Percentiles rank a stretch among this genome's conserved stretches.
Evolutionary conservation across 2,797 vertebrate genomes (phyloP).

Genomic region (Eulemur coronatus): DNA sequence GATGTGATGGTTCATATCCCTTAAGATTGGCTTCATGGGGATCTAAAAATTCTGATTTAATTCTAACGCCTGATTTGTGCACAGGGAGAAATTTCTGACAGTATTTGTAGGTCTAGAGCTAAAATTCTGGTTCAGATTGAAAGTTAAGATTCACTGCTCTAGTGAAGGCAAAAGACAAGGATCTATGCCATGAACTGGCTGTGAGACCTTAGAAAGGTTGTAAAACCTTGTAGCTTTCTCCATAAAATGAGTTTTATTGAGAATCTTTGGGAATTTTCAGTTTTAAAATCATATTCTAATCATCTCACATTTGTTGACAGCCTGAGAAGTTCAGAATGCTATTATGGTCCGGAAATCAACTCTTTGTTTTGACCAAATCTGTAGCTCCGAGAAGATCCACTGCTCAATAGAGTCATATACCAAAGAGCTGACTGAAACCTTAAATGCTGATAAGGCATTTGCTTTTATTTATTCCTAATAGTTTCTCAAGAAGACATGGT

Average conservation of each 20-base stretch:
- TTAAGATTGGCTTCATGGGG: not conserved
- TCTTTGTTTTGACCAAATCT: not conserved
- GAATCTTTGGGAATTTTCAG: not conserved
- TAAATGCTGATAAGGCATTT: not conserved
- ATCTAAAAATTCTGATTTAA: not conserved
- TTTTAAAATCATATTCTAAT: conserved; percentile 39
- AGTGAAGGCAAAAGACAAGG: not conserved
- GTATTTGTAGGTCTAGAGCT: not conserved
- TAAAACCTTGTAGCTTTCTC: not conserved
- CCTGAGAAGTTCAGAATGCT: not conserved
- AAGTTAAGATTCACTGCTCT: not conserved
- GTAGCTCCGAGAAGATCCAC: not conserved
- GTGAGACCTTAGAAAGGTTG: not conserved
- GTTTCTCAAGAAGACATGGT: not conserved
- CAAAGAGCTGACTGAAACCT: not conserved
- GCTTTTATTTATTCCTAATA: conserved; percentile 29
- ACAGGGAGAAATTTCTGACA: not conserved
- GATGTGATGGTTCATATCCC: not conserved
- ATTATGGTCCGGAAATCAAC: not conserved
- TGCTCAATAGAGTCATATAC: not conserved
- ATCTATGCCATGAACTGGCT: not conserved
- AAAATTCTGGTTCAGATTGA: not conserved
- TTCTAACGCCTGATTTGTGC: not conserved
- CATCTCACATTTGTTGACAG: not conserved
- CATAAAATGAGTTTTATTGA: not conserved